These are phyloP conservation scores for Sinhomidia bicolor DNA, from an alignment of 2,888 invertebrate species.

Conservation along the genomic window DNA sequence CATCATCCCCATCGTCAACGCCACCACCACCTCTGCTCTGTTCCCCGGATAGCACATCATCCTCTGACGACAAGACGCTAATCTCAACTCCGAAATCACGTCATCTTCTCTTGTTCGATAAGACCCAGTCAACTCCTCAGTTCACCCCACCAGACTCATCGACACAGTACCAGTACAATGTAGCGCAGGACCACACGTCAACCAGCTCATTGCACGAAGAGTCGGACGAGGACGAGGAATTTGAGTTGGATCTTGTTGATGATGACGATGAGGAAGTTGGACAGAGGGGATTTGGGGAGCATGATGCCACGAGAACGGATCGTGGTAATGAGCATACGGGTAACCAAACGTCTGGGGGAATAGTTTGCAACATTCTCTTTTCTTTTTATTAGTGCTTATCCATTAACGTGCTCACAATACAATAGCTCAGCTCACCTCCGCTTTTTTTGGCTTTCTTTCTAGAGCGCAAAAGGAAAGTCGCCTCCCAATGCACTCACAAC, in stretches of 20 bases:
- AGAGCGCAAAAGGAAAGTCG: constrained; percentile 77
- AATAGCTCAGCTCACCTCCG: constrained; percentile 88
- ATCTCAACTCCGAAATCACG: constrained; percentile 44
- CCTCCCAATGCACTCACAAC: constrained; percentile 83
- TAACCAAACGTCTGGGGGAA: constrained; percentile 81
- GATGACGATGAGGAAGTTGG: constrained; percentile 79
- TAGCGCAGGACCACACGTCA: constrained; percentile 63
- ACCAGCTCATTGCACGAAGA: constrained; percentile 82
- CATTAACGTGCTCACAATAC: constrained; percentile 91
- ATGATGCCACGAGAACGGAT: constrained; percentile 38
- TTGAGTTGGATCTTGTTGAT: constrained; percentile 81
- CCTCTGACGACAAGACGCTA: constrained; percentile 76
- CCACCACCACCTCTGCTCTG: constrained; percentile 73
- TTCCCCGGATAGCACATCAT: constrained; percentile 79
- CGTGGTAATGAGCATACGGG: constrained; percentile 81
- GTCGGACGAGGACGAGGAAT: constrained; percentile 82
- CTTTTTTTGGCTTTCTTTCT: not conserved
- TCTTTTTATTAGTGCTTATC: constrained; percentile 97
- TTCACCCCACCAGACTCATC: constrained; percentile 67
- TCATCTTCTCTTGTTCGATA: constrained; percentile 57
- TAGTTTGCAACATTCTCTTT: too few relatives aligned
- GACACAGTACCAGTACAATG: constrained; percentile 61
- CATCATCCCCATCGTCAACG: constrained; percentile 49
- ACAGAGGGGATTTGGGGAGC: constrained; percentile 45
- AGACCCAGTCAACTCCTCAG: constrained; percentile 55